Evolutionary conservation across 2,113 vertebrate species (phyloP), one percentile per base, ranked within the genome.

Genomic region (Sceloporus undulatus): DNA sequence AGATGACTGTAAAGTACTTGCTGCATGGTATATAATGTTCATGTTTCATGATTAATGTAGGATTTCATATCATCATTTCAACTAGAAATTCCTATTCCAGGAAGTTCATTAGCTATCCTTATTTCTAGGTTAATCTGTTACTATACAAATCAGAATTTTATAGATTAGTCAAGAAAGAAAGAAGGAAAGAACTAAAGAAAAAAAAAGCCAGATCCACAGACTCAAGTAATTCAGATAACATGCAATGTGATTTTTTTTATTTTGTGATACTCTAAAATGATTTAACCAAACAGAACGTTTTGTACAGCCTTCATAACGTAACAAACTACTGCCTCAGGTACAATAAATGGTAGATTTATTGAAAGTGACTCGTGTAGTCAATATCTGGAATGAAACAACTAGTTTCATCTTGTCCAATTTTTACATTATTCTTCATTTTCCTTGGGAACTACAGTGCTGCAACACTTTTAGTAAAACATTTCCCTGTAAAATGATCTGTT

Each of bases 351-450:
- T 13, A 93, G 92, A 95, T 96, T 94, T 96, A 95, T 96, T 95
- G 88, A 92, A 96, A 95, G 89, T 91, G 94, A 94, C 91, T 94
- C 92, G 70, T 88, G 81, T 74, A 94, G 92, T 95, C 96, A 95
- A 90, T 96, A 94, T 92, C 90, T 93, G 89, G 91, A 97, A 93
- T 95, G 91, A 94, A 96, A 94, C 83, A 95, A 85, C 87, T 94
- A 91, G 90, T 94, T 97, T 96, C 85, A 93, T 95, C 94, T 96
- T 93, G 91, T 95, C 92, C 90, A 95, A 89, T 96, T 96, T 96
- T 94, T 93, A 94, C 88, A 96, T 97, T 95, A 95, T 86, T 96
- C 92, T 96, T 95, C 79, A 93, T 96, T 96, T 96, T 96, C 90
- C 27, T 80, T 88, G 89, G 91, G 90, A 96, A 93, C 86, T 94